Evolutionary conservation across 2,113 vertebrate genomes (phyloP).

Genomic region (Nerophis ophidion): DNA sequence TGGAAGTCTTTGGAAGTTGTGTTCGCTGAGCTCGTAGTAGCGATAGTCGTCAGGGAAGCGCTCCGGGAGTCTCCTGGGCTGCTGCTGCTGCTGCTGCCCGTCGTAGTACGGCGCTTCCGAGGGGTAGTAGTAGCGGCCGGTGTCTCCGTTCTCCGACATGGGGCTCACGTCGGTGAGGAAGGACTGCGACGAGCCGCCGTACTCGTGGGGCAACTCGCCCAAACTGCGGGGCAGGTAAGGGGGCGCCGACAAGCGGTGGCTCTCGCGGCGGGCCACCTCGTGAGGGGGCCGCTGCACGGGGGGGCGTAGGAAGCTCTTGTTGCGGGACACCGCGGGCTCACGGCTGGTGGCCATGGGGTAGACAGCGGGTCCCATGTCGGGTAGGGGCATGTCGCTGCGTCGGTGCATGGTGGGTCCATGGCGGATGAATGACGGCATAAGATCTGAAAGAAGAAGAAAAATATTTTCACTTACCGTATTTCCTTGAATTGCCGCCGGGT

Average conservation of each 20-base stretch:
- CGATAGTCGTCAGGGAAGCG: slow-evolving; percentile 84
- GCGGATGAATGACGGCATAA: slow-evolving; percentile 98
- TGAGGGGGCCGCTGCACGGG: slow-evolving; percentile 79
- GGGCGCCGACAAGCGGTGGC: slow-evolving; percentile 88
- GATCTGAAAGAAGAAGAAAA: slow-evolving; percentile 70
- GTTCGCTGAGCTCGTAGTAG: slow-evolving; percentile 86
- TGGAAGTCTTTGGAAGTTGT: slow-evolving; percentile 82
- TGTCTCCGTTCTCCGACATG: slow-evolving; percentile 85
- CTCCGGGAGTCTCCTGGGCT: slow-evolving; percentile 71
- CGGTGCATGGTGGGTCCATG: slow-evolving; percentile 95
- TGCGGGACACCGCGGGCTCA: slow-evolving; percentile 78
- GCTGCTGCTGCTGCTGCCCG: slow-evolving; percentile 65
- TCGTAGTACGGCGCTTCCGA: slow-evolving; percentile 79
- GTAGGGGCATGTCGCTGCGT: slow-evolving; percentile 82
- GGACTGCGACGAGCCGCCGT: slow-evolving; percentile 82
- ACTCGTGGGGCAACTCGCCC: slow-evolving; percentile 85
- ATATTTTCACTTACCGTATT: background rate
- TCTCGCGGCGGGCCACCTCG: slow-evolving; percentile 84
- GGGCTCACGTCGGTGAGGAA: slow-evolving; percentile 80
- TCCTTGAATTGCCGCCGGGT: too few species aligned
- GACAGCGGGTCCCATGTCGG: slow-evolving; percentile 71
- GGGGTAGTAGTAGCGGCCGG: slow-evolving; percentile 77
- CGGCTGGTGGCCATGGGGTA: slow-evolving; percentile 66
- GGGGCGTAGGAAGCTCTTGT: slow-evolving; percentile 84
- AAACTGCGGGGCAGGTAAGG: slow-evolving; percentile 82